A percentile compares a stretch with the other conserved stretches of the same genome.
Conservation (phyloP, 2,113 vertebrate genomes). For the Pomatorhinus ruficollis region DNA sequence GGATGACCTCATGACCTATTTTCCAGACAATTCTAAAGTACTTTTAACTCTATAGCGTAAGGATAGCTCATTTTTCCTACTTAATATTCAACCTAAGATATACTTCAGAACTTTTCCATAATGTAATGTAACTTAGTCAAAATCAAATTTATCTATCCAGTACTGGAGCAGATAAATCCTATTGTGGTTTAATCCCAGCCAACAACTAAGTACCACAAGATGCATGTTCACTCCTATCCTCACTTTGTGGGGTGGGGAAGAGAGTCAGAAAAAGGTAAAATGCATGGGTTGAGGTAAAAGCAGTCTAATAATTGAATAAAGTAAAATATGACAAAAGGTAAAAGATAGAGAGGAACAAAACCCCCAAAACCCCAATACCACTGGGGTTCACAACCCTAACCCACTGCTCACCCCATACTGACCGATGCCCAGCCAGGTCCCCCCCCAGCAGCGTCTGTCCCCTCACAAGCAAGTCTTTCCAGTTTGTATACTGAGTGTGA, state of each 20-base stretch:
- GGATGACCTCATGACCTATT: neutral
- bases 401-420: neutral
- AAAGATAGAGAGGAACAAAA: neutral
- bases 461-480: neutral
- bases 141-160: neutral
- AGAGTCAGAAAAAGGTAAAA: neutral
- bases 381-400: neutral
- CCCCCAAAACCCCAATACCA: neutral
- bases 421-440: accelerated
- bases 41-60: neutral
- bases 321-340: neutral
- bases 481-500: accelerated
- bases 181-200: neutral
- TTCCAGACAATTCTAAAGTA: neutral
- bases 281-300: neutral
- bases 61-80: neutral
- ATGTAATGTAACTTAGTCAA: neutral
- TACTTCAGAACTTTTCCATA: neutral
- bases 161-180: neutral
- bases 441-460: accelerated
- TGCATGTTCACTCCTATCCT: neutral
- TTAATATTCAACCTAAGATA: neutral
- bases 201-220: neutral
- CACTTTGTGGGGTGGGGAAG: neutral
- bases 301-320: neutral